Conservation (phyloP, 1,140 invertebrate species). For the Stratiolaelaps scimitus region DNA sequence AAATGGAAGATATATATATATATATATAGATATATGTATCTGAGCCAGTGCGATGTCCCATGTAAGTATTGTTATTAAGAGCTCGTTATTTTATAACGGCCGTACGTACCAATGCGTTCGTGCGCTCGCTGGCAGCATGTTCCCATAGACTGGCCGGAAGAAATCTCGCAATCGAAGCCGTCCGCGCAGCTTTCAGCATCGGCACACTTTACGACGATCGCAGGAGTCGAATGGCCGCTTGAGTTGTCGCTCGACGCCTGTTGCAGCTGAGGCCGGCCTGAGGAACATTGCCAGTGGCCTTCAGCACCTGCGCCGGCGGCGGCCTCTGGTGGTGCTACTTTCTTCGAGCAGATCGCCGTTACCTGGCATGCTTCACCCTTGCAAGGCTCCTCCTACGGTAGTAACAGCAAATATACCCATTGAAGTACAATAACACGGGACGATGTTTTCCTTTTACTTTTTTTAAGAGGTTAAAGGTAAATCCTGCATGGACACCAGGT, state of each 20-base stretch:
- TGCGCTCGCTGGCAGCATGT: background rate
- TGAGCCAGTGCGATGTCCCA: no score
- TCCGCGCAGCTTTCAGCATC: slow-evolving; percentile 12
- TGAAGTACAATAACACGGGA: no score
- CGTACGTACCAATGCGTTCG: no score
- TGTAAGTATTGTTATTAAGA: no score
- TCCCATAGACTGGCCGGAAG: background rate
- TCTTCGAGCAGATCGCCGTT: slow-evolving; percentile 1
- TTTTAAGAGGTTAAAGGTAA: no score
- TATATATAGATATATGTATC: no score
- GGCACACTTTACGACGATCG: background rate
- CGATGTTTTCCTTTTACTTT: no score
- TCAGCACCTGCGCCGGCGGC: no score
- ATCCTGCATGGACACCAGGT: no score
- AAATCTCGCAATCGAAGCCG: slow-evolving; percentile 17
- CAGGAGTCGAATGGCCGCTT: background rate
- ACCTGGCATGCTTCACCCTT: background rate
- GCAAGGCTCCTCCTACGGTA: slow-evolving; percentile 34
- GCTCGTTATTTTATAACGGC: no score
- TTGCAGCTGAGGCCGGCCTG: slow-evolving; percentile 2
- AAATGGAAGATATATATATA: no score
- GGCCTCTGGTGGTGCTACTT: background rate
- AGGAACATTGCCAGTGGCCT: background rate
- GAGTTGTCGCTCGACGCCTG: background rate
- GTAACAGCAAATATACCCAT: slow-evolving; percentile 30